phyloP scores from a whole-genome alignment of 2,113 vertebrate genomes.

The Sterrhoptilus dennistouni region DNA sequence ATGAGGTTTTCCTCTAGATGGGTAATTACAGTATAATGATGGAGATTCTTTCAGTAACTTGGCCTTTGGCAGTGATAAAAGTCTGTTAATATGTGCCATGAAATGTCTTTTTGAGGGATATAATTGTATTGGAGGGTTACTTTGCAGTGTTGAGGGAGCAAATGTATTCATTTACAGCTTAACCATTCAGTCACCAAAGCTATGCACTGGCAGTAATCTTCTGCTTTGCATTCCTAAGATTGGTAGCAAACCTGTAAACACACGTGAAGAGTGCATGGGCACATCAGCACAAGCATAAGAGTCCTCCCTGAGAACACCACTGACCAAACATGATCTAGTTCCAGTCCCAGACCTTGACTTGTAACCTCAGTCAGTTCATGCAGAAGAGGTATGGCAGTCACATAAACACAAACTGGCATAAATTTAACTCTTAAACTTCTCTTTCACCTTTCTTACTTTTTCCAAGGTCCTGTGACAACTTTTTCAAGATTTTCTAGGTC shows the following conservation, averaged over 20 bases:
- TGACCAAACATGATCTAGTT: not conserved
- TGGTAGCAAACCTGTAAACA: not conserved
- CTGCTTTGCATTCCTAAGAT: not conserved
- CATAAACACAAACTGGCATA: not conserved
- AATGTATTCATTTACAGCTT: not conserved
- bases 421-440: not conserved
- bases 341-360: not conserved
- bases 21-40: not conserved
- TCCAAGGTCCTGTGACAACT: not conserved
- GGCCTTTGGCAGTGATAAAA: not conserved
- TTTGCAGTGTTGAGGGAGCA: not conserved
- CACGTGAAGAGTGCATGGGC: rapidly evolving
- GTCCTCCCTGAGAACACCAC: not conserved
- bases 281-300: rapidly evolving
- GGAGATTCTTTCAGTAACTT: not conserved
- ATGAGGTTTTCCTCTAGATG: not conserved
- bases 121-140: not conserved
- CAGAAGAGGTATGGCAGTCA: not conserved
- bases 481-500: not conserved
- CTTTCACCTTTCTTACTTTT: not conserved
- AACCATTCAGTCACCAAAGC: not conserved
- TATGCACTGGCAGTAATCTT: not conserved
- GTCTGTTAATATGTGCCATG: not conserved
- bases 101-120: not conserved
- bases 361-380: not conserved